Conservation (phyloP, 2,888 invertebrate species). For the Sarcophaga subvicina region DNA sequence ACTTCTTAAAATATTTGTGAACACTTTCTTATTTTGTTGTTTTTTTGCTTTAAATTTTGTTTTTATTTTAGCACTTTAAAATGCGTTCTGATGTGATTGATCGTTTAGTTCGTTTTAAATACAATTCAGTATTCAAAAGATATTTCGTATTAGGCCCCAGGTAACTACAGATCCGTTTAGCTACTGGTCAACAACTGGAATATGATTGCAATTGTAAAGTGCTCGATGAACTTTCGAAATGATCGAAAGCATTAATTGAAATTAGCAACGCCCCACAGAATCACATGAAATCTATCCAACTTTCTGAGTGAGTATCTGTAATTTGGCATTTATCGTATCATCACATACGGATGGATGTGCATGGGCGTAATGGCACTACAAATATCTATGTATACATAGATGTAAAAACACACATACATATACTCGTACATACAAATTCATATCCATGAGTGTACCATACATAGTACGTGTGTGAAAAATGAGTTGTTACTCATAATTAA, state of each 20-base stretch:
- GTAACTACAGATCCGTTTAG: constrained; percentile 75
- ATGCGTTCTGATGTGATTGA: neutral
- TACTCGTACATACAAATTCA: too few species aligned
- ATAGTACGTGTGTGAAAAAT: neutral
- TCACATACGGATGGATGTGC: neutral
- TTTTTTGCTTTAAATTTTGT: neutral
- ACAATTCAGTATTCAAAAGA: constrained; percentile 12
- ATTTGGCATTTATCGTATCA: neutral
- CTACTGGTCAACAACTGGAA: constrained; percentile 81
- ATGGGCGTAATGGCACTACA: neutral
- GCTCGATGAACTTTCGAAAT: constrained; percentile 72
- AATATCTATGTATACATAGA: too few species aligned
- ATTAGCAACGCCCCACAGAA: constrained; percentile 74
- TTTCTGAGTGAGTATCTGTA: constrained; percentile 7
- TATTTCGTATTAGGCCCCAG: constrained; percentile 66
- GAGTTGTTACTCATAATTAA: constrained; percentile 63
- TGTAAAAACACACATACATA: too few species aligned
- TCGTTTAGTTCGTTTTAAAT: constrained; percentile 60
- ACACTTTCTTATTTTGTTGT: neutral
- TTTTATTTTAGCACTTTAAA: neutral
- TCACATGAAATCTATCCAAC: constrained; percentile 46
- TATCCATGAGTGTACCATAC: too few species aligned
- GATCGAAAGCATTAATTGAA: constrained; percentile 58
- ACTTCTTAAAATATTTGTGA: neutral
- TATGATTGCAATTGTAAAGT: constrained; percentile 72